phyloP scores from a whole-genome alignment of 2,113 vertebrate species.

The Picathartes gymnocephalus region DNA sequence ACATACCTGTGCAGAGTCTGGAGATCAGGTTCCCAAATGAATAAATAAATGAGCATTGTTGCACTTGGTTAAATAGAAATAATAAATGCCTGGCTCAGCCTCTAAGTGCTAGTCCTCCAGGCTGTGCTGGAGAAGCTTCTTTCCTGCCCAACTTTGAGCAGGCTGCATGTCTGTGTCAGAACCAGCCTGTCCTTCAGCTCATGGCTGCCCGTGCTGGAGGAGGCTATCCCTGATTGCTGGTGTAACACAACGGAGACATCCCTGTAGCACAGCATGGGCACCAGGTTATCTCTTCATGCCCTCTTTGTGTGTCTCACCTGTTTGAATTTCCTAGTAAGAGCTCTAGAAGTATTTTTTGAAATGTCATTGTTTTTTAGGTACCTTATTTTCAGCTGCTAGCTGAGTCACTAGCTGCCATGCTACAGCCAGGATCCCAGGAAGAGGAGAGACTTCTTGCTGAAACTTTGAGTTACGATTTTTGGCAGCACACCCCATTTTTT shows the following conservation, averaged over 20 bases:
- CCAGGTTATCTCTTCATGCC: neutral
- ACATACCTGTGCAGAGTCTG: neutral
- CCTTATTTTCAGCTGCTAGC: neutral
- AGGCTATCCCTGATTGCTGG: rapidly evolving
- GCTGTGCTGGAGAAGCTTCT: neutral
- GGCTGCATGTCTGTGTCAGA: neutral
- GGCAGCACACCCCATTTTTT: neutral
- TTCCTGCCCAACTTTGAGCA: neutral
- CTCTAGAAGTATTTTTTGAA: neutral
- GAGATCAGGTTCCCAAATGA: neutral
- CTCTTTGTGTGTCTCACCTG: neutral
- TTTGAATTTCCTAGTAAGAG: neutral
- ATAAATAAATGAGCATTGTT: neutral
- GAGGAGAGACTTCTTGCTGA: neutral
- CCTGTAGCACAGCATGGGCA: neutral
- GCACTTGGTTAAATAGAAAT: neutral
- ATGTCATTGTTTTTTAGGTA: neutral
- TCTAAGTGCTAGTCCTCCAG: neutral
- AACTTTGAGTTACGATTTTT: neutral
- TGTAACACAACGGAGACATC: rapidly evolving
- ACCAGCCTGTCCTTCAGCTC: neutral
- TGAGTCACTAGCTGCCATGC: neutral
- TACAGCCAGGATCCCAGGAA: neutral
- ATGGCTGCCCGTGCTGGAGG: rapidly evolving
- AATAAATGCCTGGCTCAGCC: neutral